Base-by-base conservation (phyloP, 1,140 invertebrate species). In the Listronotus oregonensis region DNA sequence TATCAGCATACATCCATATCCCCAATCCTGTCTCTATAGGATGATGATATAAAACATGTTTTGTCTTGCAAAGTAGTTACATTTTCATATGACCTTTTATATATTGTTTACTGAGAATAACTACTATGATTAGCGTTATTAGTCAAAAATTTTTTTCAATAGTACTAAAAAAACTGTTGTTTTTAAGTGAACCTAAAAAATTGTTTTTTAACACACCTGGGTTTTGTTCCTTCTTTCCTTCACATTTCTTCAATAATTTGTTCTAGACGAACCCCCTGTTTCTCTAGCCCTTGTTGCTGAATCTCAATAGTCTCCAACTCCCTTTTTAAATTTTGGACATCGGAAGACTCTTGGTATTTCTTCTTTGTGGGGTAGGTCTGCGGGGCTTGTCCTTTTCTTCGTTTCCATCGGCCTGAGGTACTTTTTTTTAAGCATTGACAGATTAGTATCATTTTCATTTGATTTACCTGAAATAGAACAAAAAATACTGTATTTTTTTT, bases 201-300 rank as follows among this genome's bases (percentile, higher is more conserved):
- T 27, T 27, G 21, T 27, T 27, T 27, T 27, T 5, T 10, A 37
- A 62, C 15, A 11, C 27, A 75, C 75, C 79, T 68, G 78, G 60
- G 66, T 83, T 68, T 11, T 50, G 47, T 40, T 66, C 61, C 50
- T 52, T 32, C 9, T 75, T 75, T 69, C 83, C 84, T 81, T 91
- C 89, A 74, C 88, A 90, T 76, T 90, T 88, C 85, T 64, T 93
- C 83, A 66, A 97, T 97, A 73, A 90, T 87, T 76, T 91, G 86
- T 78, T 97, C 94, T 55, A 97, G 82, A 54, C 89, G 85, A 5
- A 96, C 90, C 39, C 94, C 94, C 78, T 95, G 91, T 47, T 89
- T 85, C 78, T 96, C 94, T 27, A 96, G 82, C n/a, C 92, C 93
- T 70, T 90, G 88, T 72, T 95, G 90, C 74, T 95, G 92, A 47